A percentile compares a stretch with the other conserved stretches of the same genome.
Evolutionary conservation across 2,888 invertebrate species (phyloP).

Genomic region (Lissonota sp.): DNA sequence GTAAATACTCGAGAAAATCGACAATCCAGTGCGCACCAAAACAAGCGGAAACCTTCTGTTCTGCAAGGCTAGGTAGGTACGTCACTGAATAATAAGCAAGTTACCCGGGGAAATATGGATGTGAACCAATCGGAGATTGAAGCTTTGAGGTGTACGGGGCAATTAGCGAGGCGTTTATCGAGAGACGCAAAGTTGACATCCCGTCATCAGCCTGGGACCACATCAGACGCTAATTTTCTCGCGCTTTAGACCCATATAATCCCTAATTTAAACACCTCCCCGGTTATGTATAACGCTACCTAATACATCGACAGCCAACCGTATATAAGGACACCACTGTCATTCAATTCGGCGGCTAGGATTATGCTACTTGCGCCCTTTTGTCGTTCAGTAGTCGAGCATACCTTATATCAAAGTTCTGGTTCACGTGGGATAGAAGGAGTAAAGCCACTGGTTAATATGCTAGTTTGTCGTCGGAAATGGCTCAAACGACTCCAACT

Average conservation of each 20-base stretch:
- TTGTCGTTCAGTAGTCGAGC: not conserved
- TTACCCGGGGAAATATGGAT: not conserved
- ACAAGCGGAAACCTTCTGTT: too few relatives aligned
- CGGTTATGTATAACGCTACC: not conserved
- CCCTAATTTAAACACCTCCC: constrained; percentile 19
- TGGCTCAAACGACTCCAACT: constrained; percentile 39
- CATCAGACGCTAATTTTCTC: constrained; percentile 23
- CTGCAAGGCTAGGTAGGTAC: too few relatives aligned
- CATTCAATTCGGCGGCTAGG: too few relatives aligned
- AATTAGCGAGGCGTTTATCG: constrained; percentile 45
- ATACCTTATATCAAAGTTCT: constrained; percentile 10
- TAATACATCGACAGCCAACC: too few relatives aligned
- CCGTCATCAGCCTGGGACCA: constrained; percentile 23
- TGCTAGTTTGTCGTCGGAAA: constrained; percentile 41
- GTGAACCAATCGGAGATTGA: constrained; percentile 23
- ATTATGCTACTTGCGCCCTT: too few relatives aligned
- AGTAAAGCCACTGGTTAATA: constrained; percentile 12
- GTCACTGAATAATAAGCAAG: not conserved
- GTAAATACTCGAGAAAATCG: too few relatives aligned
- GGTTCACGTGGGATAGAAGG: not conserved
- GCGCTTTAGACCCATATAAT: not conserved
- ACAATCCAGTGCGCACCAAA: too few relatives aligned
- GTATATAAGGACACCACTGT: too few relatives aligned
- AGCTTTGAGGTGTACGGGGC: not conserved
- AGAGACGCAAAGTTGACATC: constrained; percentile 23